phyloP scores from a whole-genome alignment of 2,888 invertebrate species.

The Phorcus lineatus region DNA sequence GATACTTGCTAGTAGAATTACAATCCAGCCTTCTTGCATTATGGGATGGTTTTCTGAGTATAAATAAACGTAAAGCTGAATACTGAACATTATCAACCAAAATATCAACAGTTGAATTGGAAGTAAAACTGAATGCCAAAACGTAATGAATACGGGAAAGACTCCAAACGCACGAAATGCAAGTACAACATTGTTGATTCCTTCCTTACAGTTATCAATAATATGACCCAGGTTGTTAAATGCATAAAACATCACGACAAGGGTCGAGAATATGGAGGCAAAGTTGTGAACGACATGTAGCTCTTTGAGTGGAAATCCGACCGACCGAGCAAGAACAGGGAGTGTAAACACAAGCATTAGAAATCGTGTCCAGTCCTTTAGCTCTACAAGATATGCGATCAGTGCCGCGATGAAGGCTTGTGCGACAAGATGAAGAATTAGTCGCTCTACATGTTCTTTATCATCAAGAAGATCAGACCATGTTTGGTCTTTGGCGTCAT shows the following conservation, averaged over 20 bases:
- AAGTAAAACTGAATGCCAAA: constrained; percentile 76
- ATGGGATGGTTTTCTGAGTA: constrained; percentile 64
- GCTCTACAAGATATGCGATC: constrained; percentile 74
- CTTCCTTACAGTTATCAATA: constrained; percentile 68
- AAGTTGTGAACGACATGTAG: constrained; percentile 76
- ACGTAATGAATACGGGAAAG: constrained; percentile 69
- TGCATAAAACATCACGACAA: constrained; percentile 75
- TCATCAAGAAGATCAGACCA: constrained; percentile 58
- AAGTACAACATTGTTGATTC: constrained; percentile 54
- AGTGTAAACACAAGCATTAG: constrained; percentile 76
- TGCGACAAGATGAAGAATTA: constrained; percentile 70
- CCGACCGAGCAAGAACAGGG: constrained; percentile 77
- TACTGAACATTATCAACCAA: constrained; percentile 77
- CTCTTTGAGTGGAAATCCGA: constrained; percentile 74
- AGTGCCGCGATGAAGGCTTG: constrained; percentile 73
- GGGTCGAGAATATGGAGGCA: constrained; percentile 74
- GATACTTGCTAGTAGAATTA: constrained; percentile 73
- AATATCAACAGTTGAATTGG: constrained; percentile 77
- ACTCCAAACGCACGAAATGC: constrained; percentile 71
- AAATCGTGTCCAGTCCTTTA: constrained; percentile 72
- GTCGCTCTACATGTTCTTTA: constrained; percentile 62
- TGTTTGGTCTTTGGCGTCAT: constrained; percentile 36
- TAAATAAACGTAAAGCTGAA: constrained; percentile 74
- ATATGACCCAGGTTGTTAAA: constrained; percentile 75
- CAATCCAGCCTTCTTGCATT: constrained; percentile 73